Percentiles rank a stretch among this genome's conserved stretches.
These are phyloP conservation scores for Cossypha dichroa DNA, from an alignment of 2,797 vertebrate species.

Conservation along the genomic window DNA sequence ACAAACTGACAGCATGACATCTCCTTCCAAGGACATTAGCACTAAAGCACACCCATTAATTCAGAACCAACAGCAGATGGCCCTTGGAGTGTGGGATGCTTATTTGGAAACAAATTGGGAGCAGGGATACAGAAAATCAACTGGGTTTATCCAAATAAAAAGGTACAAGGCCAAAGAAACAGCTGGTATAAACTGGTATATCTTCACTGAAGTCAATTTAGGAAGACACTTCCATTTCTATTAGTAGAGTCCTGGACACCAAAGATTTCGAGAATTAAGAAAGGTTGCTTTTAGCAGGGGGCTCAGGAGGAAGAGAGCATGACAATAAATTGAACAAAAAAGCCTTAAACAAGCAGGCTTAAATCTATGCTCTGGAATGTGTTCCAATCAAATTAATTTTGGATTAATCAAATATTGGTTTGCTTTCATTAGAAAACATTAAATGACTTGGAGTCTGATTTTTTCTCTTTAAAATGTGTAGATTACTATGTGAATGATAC, in stretches of 20 bases:
- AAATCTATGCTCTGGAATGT: not conserved
- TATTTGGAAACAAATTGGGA: conserved; percentile 23
- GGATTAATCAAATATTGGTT: not conserved
- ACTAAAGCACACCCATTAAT: not conserved
- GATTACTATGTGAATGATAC: not conserved
- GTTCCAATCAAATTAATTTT: not conserved
- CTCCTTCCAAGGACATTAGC: not conserved
- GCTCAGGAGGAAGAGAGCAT: not conserved
- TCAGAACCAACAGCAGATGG: conserved; percentile 31
- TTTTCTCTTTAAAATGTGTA: not conserved
- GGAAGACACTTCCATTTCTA: not conserved
- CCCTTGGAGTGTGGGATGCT: not conserved
- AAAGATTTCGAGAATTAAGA: not conserved
- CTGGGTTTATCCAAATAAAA: not conserved
- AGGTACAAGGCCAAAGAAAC: not conserved
- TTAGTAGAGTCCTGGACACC: not conserved
- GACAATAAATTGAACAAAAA: not conserved
- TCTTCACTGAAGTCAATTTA: not conserved
- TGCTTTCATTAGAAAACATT: not conserved
- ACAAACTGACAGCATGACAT: not conserved
- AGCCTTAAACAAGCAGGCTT: not conserved
- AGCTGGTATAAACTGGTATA: not conserved
- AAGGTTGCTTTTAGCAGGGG: not conserved
- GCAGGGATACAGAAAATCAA: not conserved
- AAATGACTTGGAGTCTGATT: not conserved